These are phyloP conservation scores for Bucco capensis DNA, from an alignment of 2,113 vertebrate species.

Conservation along the genomic window DNA sequence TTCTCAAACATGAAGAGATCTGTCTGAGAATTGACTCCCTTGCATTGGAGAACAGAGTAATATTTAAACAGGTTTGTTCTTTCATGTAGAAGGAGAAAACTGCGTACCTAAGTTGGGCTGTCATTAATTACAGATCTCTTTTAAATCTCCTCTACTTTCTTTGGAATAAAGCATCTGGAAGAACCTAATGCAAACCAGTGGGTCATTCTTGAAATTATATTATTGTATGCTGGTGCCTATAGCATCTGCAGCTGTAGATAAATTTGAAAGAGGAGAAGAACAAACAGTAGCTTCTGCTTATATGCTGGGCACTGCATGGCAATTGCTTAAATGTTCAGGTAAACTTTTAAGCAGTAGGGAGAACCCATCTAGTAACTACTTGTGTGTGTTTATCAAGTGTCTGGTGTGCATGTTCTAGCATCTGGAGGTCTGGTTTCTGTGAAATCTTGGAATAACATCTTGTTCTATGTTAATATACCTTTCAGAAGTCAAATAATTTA, in stretches of 20 bases:
- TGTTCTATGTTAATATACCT: neutral
- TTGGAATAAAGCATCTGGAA: neutral
- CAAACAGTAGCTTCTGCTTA: neutral
- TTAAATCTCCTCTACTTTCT: neutral
- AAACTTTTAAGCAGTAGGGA: neutral
- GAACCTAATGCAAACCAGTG: neutral
- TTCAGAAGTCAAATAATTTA: neutral
- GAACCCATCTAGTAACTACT: neutral
- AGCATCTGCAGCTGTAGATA: neutral
- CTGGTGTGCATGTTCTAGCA: neutral
- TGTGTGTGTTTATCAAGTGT: neutral
- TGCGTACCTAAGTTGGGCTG: neutral
- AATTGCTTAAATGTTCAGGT: neutral
- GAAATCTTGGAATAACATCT: neutral
- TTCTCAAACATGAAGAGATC: slow-evolving; percentile 14
- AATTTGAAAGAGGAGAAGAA: neutral
- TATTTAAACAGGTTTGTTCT: slow-evolving; percentile 16
- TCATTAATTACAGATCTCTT: neutral
- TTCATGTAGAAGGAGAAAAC: neutral
- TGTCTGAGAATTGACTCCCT: slow-evolving; percentile 18
- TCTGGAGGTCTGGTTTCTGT: neutral
- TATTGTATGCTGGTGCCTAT: neutral
- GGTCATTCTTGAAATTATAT: neutral
- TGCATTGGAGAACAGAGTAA: neutral
- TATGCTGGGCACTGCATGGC: neutral